Percentiles rank a stretch among this genome's conserved stretches.
Conservation (phyloP, 2,113 vertebrate species). For the Lepus americanus region DNA sequence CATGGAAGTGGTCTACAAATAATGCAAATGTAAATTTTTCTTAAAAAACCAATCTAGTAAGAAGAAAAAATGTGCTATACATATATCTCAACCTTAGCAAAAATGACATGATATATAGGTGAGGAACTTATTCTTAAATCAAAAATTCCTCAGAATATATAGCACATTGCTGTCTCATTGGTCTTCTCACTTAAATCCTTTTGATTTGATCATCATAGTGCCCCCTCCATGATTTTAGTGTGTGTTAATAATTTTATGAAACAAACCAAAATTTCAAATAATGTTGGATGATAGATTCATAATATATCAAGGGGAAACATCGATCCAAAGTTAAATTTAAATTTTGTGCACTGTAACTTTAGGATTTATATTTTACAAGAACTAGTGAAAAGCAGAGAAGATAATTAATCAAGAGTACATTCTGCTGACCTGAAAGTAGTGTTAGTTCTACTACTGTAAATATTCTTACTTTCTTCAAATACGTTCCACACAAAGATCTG, state of each 20-base stretch:
- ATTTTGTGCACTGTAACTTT: slow-evolving; percentile 4
- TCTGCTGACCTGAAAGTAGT: slow-evolving; percentile 12
- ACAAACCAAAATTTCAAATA: slow-evolving; percentile 59
- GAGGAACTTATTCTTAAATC: slow-evolving; percentile 3
- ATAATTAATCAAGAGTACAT: slow-evolving; percentile 57
- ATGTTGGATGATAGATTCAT: slow-evolving; percentile 15
- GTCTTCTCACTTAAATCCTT: slow-evolving; percentile 26
- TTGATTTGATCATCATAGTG: neutral
- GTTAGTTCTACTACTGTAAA: slow-evolving; percentile 47
- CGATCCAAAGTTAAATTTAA: slow-evolving; percentile 61
- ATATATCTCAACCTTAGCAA: neutral
- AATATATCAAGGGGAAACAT: slow-evolving; percentile 50
- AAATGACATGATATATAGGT: neutral
- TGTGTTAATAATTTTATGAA: slow-evolving; percentile 52
- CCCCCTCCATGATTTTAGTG: neutral
- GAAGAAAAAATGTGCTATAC: neutral
- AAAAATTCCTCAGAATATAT: neutral
- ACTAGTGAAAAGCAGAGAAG: neutral
- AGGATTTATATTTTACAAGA: slow-evolving; percentile 57
- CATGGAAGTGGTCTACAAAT: neutral
- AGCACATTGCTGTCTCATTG: neutral
- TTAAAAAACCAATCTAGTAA: slow-evolving; percentile 41
- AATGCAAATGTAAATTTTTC: slow-evolving; percentile 25
- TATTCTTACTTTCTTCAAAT: slow-evolving; percentile 41
- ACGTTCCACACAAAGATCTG: fast-evolving